Conservation (phyloP, 2,888 invertebrate genomes). For the Tachystola acroxantha region DNA sequence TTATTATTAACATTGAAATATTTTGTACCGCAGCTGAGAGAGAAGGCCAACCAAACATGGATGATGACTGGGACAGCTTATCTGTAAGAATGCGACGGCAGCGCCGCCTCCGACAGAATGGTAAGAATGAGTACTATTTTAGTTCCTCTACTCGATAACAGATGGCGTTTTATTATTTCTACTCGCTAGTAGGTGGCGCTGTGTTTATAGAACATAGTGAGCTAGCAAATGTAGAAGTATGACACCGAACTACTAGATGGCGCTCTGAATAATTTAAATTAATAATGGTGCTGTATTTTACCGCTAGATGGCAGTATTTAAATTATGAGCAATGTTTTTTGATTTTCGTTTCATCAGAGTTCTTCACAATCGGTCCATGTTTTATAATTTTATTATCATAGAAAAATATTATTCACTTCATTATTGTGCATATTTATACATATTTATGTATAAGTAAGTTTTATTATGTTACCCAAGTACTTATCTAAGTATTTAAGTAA, state of each 20-base stretch:
- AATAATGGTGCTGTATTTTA: neutral
- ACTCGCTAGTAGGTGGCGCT: slow-evolving; percentile 15
- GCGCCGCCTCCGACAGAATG: slow-evolving; percentile 68
- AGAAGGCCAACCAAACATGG: slow-evolving; percentile 81
- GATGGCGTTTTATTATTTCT: slow-evolving; percentile 21
- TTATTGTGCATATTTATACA: too few species aligned
- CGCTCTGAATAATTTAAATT: slow-evolving; percentile 2
- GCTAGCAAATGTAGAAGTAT: neutral
- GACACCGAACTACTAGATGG: slow-evolving; percentile 2
- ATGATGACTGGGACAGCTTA: slow-evolving; percentile 89
- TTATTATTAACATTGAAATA: neutral
- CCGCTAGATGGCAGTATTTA: slow-evolving; percentile 14
- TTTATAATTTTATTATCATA: too few species aligned
- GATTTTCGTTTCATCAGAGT: too few species aligned
- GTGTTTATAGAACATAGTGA: neutral
- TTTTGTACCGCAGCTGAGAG: slow-evolving; percentile 49
- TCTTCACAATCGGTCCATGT: too few species aligned
- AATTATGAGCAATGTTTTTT: too few species aligned
- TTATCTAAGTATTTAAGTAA: too few species aligned
- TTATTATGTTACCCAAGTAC: too few species aligned
- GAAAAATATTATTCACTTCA: too few species aligned
- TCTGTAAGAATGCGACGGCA: slow-evolving; percentile 86
- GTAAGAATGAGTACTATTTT: slow-evolving; percentile 41
- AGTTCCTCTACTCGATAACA: slow-evolving; percentile 20
- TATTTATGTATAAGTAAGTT: too few species aligned